Evolutionary conservation across 2,113 vertebrate species (phyloP).

Genomic region (Probosciger aterrimus): DNA sequence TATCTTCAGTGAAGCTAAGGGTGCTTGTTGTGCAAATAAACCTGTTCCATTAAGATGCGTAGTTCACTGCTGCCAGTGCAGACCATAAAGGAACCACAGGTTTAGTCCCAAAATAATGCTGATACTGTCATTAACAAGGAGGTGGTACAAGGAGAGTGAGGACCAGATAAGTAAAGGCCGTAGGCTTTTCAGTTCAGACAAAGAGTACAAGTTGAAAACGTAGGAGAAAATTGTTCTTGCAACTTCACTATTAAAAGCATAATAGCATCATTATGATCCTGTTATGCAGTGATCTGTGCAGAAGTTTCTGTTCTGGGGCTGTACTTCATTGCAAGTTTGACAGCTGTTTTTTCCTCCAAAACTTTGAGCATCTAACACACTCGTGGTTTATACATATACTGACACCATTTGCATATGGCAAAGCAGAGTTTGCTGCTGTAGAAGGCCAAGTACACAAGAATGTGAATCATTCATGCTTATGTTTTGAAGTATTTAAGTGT

Average conservation of each 20-base stretch:
- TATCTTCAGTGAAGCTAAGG: background rate
- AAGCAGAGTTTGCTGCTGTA: background rate
- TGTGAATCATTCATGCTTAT: conserved; percentile 40
- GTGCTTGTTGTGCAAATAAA: background rate
- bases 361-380: background rate
- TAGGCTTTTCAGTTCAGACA: background rate
- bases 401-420: conserved; percentile 4
- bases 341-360: background rate
- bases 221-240: background rate
- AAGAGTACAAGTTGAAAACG: background rate
- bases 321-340: background rate
- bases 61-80: background rate
- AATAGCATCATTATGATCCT: background rate
- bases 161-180: background rate
- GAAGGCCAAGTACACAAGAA: conserved; percentile 20
- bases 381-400: background rate
- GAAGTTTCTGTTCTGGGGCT: background rate
- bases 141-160: background rate
- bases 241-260: background rate
- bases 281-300: background rate
- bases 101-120: background rate
- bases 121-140: background rate
- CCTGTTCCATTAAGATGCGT: background rate
- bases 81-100: background rate
- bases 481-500: conserved; percentile 37